Base-by-base conservation (phyloP, 2,888 invertebrate genomes). In the Mythimna lalbum region DNA sequence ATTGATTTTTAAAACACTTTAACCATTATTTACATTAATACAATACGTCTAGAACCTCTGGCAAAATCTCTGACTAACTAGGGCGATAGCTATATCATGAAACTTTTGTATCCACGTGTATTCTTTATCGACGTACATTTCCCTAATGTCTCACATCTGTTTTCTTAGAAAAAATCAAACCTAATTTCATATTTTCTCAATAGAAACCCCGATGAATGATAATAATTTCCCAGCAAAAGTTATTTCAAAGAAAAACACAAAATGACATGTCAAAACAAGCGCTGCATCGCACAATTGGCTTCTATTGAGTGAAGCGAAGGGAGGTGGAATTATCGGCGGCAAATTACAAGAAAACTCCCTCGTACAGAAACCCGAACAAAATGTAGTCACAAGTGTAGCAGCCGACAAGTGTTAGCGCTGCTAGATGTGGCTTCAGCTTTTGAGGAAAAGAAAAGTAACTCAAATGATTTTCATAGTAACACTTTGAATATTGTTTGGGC, bases 311-410 rank as follows among this genome's bases (percentile, higher is more conserved):
- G 80, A 80, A 83, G 73, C 76, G 70, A 77, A 86, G 89, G 88
- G 90, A 86, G 87, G 86, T 85, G 75, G 81, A 91, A 93, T 93
- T 93, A 93, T 92, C 86, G 90, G 85, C 84, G 84, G 86, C 77
- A 87, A 91, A 93, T 94, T 92, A 93, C 90, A 90, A 92, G 90
- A 91, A 92, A 90, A 87, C 87, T 88, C 89, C 87, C 88, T 86
- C 83, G 88, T 79, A 63, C 61, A 73, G 82, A 80, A 81, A 68
- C 74, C 73, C 76, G 77, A 77, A 82, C 82, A 82, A 91, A 90
- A 89, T 88, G 86, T 89, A 87, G 86, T 86, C 85, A 88, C 85
- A 86, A 88, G 86, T 86, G 84, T 86, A 84, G 85, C 82, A 84
- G 50, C 61, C 31, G 66, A 64, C 69, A 78, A 67, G 60, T 56